These are phyloP conservation scores for Chrosomus eos DNA, from an alignment of 2,797 vertebrate species.

Conservation along the genomic window DNA sequence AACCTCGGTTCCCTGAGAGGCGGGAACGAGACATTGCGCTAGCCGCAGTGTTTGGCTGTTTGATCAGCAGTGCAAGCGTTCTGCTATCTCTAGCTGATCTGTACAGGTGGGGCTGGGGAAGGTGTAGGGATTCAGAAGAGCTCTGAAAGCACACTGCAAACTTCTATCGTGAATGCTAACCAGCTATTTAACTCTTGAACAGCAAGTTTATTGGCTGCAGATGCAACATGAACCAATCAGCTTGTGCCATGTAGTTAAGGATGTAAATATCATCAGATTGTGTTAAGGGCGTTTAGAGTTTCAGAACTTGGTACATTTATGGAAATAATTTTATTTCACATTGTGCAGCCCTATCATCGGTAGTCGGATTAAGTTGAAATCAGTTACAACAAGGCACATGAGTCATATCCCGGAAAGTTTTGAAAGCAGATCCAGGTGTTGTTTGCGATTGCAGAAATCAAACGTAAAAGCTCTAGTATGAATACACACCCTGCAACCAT, in stretches of 20 bases:
- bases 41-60: no score
- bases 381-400: background rate
- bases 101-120: background rate
- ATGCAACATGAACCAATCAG: no score
- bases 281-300: background rate
- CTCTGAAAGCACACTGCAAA: no score
- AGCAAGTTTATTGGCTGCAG: no score
- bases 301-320: background rate
- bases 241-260: no score
- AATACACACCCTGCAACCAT: background rate
- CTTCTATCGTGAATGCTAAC: no score
- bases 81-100: background rate
- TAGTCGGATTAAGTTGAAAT: background rate
- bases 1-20: no score
- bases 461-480: background rate
- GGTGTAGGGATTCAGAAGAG: no score
- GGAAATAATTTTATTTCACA: fast-evolving
- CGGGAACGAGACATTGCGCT: no score
- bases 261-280: no score
- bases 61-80: no score
- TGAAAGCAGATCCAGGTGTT: background rate
- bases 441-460: background rate
- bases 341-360: background rate
- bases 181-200: no score
- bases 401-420: background rate